phyloP scores from a whole-genome alignment of 2,797 vertebrate genomes.

The Uromys caudimaculatus region DNA sequence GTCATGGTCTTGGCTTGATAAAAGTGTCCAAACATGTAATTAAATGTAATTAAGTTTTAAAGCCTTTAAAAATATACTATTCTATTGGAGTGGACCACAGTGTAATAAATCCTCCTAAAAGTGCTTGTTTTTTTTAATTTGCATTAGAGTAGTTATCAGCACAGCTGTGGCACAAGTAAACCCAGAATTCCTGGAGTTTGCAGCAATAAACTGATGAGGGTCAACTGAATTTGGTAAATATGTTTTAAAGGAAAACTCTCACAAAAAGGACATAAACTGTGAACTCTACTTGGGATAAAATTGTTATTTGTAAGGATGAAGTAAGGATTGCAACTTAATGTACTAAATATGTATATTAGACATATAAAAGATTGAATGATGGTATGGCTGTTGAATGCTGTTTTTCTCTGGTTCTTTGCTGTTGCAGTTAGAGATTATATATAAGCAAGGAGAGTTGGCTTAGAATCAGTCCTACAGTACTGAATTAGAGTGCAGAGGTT shows the following conservation, averaged over 20 bases:
- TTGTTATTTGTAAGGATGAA: not conserved
- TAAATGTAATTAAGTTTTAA: constrained; percentile 46
- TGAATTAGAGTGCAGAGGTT: not conserved
- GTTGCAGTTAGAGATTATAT: not conserved
- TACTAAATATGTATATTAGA: not conserved
- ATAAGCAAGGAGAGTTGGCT: not conserved
- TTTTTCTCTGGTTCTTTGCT: not conserved
- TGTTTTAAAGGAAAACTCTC: not conserved
- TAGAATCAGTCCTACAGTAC: not conserved
- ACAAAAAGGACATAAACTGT: not conserved
- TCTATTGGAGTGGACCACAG: not conserved
- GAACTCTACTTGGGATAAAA: not conserved
- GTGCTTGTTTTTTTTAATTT: not conserved
- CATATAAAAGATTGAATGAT: not conserved
- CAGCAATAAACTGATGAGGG: not conserved
- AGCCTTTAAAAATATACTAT: not conserved
- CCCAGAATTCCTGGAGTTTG: not conserved
- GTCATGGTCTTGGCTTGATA: not conserved
- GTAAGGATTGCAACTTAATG: not conserved
- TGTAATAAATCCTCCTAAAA: constrained; percentile 25
- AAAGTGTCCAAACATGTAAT: constrained; percentile 44
- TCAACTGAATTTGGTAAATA: not conserved
- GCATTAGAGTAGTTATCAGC: not conserved
- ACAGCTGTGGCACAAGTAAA: not conserved
- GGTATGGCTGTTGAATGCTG: not conserved